Evolutionary conservation across 2,797 vertebrate species (phyloP), one percentile per base, ranked within the genome.

Genomic region (Hybognathus amarus): DNA sequence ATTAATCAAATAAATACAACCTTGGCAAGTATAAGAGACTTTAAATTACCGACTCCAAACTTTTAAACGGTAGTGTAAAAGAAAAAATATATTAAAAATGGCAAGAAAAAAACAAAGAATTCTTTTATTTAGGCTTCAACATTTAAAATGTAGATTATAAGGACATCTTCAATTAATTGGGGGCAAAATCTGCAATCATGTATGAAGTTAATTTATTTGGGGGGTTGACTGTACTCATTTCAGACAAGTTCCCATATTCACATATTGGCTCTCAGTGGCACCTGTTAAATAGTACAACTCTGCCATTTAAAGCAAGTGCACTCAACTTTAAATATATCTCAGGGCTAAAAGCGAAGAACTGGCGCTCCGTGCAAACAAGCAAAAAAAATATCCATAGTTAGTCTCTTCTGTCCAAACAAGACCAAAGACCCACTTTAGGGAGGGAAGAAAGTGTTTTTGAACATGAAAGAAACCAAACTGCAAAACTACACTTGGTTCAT

Each of bases 361-460:
- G 78, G 61, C 80, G 90, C 89, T 92, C 90, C 89, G 82, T 89
- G 83, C 87, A 88, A 86, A 87, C 73, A 83, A 79, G 81, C 63
- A 64, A 6, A 69, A 77, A 81, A 87, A 83, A 83, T 67, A 66
- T 80, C 81, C 86, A 91, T 89, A 92, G 77, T 88, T 71, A 90
- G 73, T 86, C 89, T 77, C 68, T 76, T 40, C 78, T 90, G 89
- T 91, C 91, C 90, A 93, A 93, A 93, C 85, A 93, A 89, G 86
- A 90, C 90, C 0, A 85, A 88, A 89, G 90, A 91, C 83, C 89
- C 84, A 85, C 91, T 89, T 88, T 89, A 84, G 81, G 83, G 88
- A 81, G 91, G 91, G 91, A 90, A 91, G 91, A 92, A 91, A 90
- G 88, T 88, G 85, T 85, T 88, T 90, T 91, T 91, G 90, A 91